Percentiles rank a stretch among this genome's conserved stretches.
Conservation (phyloP, 2,797 vertebrate genomes). For the Coregonus ussuriensis region DNA sequence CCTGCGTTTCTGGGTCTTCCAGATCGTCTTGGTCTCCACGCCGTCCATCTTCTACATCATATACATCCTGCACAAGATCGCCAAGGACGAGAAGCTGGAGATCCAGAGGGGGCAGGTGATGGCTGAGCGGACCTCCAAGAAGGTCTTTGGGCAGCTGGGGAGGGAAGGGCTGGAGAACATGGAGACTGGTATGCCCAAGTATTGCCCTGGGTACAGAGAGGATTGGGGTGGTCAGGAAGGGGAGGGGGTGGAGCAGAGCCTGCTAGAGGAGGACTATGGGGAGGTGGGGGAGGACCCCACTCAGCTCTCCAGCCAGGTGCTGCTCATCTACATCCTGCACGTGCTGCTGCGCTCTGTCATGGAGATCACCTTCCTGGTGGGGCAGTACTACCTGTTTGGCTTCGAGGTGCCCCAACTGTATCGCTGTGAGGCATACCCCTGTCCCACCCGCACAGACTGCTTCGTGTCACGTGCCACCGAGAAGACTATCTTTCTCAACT, state of each 20-base stretch:
- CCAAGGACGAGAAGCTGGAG: slow-evolving; percentile 68
- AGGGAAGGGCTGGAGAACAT: slow-evolving; percentile 41
- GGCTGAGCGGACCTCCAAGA: slow-evolving; percentile 27
- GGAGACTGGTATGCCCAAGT: slow-evolving; percentile 26
- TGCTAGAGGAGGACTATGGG: slow-evolving; percentile 49
- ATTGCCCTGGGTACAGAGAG: slow-evolving; percentile 31
- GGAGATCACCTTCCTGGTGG: slow-evolving; percentile 73
- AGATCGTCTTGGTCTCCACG: slow-evolving; percentile 74
- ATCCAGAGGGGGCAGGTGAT: slow-evolving; percentile 43
- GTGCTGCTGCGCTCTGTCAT: slow-evolving; percentile 67
- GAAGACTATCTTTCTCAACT: slow-evolving; percentile 76
- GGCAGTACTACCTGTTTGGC: slow-evolving; percentile 72
- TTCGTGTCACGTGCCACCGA: slow-evolving; percentile 76
- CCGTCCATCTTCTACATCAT: slow-evolving; percentile 72
- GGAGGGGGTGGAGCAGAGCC: slow-evolving; percentile 51
- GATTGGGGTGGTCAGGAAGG: slow-evolving; percentile 48
- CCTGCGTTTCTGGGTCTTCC: slow-evolving; percentile 77
- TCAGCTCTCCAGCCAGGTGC: slow-evolving; percentile 63
- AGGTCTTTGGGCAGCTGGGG: neutral
- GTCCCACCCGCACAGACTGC: slow-evolving; percentile 69
- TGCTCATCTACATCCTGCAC: slow-evolving; percentile 69
- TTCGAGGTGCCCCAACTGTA: slow-evolving; percentile 73
- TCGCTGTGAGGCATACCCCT: slow-evolving; percentile 68
- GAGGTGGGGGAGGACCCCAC: slow-evolving; percentile 55
- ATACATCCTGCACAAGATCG: slow-evolving; percentile 73